phyloP scores from a whole-genome alignment of 1,140 invertebrate species.

The Trachymyrmex cornetzi region DNA sequence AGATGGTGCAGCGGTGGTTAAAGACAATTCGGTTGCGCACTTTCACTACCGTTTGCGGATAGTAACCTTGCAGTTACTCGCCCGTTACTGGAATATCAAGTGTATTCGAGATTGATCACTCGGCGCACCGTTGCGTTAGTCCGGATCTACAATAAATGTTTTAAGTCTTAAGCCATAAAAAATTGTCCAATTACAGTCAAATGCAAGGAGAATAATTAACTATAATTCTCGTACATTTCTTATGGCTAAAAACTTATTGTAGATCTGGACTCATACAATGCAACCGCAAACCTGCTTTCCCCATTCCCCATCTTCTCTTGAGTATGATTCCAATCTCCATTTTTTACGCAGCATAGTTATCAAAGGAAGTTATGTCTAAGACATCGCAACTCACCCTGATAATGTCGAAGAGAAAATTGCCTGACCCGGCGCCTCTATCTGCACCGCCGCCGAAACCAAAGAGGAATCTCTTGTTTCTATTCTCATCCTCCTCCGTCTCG shows the following conservation, averaged over 20 bases:
- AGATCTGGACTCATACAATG: not conserved
- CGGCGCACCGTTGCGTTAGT: not conserved
- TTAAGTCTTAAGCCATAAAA: too few relatives aligned
- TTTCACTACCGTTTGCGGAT: conserved; percentile 67
- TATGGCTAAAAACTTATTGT: too few relatives aligned
- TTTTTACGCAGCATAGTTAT: conserved; percentile 22
- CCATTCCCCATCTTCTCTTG: not conserved
- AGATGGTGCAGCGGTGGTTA: conserved; percentile 50
- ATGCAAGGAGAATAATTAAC: too few relatives aligned
- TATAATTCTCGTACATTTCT: too few relatives aligned
- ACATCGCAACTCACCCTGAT: conserved; percentile 90
- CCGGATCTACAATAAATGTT: too few relatives aligned
- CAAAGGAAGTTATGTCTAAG: not conserved
- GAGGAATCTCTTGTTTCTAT: conserved; percentile 93
- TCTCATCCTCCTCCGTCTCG: conserved; percentile 90
- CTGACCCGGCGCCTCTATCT: conserved; percentile 90
- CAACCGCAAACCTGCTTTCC: not conserved
- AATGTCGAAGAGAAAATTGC: conserved; percentile 95
- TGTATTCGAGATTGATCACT: conserved; percentile 27
- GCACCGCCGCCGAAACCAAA: conserved; percentile 88
- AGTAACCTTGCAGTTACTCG: conserved; percentile 69
- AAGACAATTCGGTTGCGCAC: conserved; percentile 70
- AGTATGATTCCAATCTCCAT: conserved; percentile 23
- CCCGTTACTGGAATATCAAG: conserved; percentile 70
- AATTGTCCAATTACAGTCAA: too few relatives aligned